These are phyloP conservation scores for Lucilia cuprina DNA, from an alignment of 1,140 invertebrate genomes.

Conservation along the genomic window DNA sequence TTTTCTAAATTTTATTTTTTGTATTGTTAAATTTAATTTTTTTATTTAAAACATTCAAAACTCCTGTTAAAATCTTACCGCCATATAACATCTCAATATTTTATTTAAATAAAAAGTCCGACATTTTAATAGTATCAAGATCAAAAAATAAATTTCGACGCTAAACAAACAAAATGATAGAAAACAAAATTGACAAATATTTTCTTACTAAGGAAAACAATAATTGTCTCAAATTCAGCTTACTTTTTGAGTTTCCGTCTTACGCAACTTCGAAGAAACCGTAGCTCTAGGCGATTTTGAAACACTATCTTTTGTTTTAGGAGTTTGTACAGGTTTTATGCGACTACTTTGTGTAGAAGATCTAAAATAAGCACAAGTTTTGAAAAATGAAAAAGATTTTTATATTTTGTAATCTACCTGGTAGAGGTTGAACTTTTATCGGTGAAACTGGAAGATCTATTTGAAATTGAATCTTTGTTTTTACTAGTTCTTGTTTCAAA, in stretches of 20 bases:
- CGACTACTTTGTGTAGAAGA: background rate
- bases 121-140: constrained; percentile 3
- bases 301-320: background rate
- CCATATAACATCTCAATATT: background rate
- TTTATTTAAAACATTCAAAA: background rate
- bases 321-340: background rate
- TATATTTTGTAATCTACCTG: background rate
- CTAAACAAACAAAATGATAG: background rate
- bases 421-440: background rate
- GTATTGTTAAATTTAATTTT: background rate
- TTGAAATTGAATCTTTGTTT: background rate
- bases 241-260: constrained; percentile 54
- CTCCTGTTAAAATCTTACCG: background rate
- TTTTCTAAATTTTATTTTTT: no score
- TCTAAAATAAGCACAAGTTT: background rate
- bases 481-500: background rate
- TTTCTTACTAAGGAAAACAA: background rate
- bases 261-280: constrained; percentile 48
- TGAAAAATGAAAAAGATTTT: background rate
- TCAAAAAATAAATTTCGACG: constrained; percentile 22
- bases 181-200: constrained; percentile 1
- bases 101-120: constrained; percentile 28
- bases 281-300: constrained; percentile 46
- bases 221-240: constrained; percentile 5
- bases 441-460: background rate